Evolutionary conservation across 2,888 invertebrate genomes (phyloP).

Genomic region (Microchrysa polita): DNA sequence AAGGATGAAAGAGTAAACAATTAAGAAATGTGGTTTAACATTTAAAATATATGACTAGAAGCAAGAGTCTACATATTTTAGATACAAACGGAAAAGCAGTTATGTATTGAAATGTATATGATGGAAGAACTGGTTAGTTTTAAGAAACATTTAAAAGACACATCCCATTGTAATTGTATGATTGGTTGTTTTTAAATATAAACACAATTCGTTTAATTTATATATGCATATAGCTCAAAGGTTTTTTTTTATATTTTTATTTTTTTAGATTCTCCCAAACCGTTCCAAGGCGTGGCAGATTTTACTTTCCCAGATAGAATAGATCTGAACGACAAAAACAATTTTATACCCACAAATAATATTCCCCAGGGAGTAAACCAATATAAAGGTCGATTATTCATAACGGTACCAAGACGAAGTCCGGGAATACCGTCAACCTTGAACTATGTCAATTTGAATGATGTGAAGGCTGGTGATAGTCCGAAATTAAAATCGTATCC

Average conservation of each 20-base stretch:
- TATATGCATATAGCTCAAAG: too few relatives aligned
- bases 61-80: too few relatives aligned
- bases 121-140: too few relatives aligned
- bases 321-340: background rate
- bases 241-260: too few relatives aligned
- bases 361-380: conserved; percentile 62
- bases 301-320: background rate
- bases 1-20: too few relatives aligned
- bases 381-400: conserved; percentile 70
- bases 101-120: too few relatives aligned
- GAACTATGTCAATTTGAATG: conserved; percentile 66
- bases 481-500: conserved; percentile 62
- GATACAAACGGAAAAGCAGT: too few relatives aligned
- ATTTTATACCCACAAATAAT: conserved; percentile 61
- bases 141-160: background rate
- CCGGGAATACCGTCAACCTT: conserved; percentile 72
- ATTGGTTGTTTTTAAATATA: too few relatives aligned
- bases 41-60: too few relatives aligned
- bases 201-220: too few relatives aligned
- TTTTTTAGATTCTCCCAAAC: background rate
- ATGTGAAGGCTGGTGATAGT: conserved; percentile 52
- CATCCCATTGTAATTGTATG: too few relatives aligned
- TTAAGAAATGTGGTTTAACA: too few relatives aligned
- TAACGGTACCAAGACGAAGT: conserved; percentile 78
- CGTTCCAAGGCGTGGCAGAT: background rate